Evolutionary conservation across 1,140 invertebrate species (phyloP).

Genomic region (Lordiphosa stackelbergi): DNA sequence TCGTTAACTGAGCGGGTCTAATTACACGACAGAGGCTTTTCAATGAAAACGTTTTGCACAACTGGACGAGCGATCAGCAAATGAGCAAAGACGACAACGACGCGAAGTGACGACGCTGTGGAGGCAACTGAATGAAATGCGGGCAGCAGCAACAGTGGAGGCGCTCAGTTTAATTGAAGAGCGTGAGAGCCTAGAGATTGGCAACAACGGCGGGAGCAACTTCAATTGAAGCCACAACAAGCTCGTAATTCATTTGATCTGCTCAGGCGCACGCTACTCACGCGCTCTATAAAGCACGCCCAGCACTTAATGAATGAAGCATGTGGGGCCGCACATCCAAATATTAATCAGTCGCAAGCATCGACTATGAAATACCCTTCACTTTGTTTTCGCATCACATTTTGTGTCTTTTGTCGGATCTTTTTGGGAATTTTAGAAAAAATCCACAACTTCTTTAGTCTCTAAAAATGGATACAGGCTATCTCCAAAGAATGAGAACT

Average conservation of each 20-base stretch:
- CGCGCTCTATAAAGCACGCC: constrained; percentile 54
- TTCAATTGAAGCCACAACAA: too few relatives aligned
- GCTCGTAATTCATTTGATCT: constrained; percentile 40
- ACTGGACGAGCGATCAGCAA: constrained; percentile 43
- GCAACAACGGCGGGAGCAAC: constrained; percentile 3
- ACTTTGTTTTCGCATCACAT: too few relatives aligned
- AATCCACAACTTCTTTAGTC: too few relatives aligned
- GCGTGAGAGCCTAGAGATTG: constrained; percentile 47
- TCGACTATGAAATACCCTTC: too few relatives aligned
- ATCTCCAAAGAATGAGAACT: too few relatives aligned
- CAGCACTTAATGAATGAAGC: constrained; percentile 46
- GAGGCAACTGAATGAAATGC: not conserved
- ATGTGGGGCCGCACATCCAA: not conserved
- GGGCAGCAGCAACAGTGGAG: constrained; percentile 9
- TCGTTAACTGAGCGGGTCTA: constrained; percentile 53
- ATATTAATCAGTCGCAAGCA: constrained; percentile 12
- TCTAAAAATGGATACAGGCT: too few relatives aligned
- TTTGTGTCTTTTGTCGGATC: too few relatives aligned
- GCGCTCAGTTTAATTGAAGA: constrained; percentile 65
- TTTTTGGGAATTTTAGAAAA: too few relatives aligned
- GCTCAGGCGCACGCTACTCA: constrained; percentile 26
- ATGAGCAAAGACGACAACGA: constrained; percentile 15
- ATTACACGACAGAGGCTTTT: constrained; percentile 61
- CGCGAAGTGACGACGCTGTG: constrained; percentile 3
- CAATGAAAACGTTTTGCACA: constrained; percentile 64